Evolutionary conservation across 2,113 vertebrate species (phyloP).

Genomic region (Galbula dea): DNA sequence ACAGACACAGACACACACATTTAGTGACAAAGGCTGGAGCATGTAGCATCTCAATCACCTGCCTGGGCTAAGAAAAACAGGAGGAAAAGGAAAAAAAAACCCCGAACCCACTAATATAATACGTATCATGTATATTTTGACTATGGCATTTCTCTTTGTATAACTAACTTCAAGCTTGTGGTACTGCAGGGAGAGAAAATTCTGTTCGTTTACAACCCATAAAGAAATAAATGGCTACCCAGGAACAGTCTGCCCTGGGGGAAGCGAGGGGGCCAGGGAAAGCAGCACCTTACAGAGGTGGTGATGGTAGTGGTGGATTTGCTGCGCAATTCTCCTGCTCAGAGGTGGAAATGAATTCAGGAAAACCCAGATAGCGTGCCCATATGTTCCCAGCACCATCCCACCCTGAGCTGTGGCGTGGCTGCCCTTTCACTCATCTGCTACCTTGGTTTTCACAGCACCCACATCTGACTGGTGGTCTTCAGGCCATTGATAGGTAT

Average conservation of each 20-base stretch:
- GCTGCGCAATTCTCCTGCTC: background rate
- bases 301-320: background rate
- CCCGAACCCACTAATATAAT: constrained; percentile 55
- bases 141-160: constrained; percentile 76
- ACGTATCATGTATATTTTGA: constrained; percentile 77
- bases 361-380: background rate
- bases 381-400: background rate
- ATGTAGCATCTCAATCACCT: constrained; percentile 75
- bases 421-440: background rate
- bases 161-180: constrained; percentile 27
- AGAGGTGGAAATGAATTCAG: background rate
- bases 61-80: constrained; percentile 77
- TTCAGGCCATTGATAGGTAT: background rate
- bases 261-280: background rate
- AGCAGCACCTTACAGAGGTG: background rate
- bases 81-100: constrained; percentile 13
- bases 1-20: background rate
- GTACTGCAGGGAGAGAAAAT: constrained; percentile 27
- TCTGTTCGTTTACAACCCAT: background rate
- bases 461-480: background rate
- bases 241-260: background rate
- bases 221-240: background rate
- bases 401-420: background rate
- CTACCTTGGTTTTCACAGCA: background rate
- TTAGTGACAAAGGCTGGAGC: constrained; percentile 55